phyloP scores from a whole-genome alignment of 1,140 invertebrate species.

The Linepithema humile region DNA sequence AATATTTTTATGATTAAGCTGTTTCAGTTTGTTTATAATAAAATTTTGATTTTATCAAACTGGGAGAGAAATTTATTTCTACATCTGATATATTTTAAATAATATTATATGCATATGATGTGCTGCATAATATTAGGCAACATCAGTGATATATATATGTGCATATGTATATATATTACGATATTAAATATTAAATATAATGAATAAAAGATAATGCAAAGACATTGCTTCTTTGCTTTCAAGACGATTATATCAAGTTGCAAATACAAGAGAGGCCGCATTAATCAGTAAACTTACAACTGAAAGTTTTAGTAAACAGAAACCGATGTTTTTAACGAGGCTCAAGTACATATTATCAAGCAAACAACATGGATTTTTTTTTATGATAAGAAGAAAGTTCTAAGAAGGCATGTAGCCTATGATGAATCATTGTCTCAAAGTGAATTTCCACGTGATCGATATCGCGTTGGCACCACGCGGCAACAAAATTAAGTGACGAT shows the following conservation, averaged over 20 bases:
- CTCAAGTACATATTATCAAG: neutral
- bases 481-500: too few relatives aligned
- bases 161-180: too few relatives aligned
- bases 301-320: neutral
- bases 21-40: too few relatives aligned
- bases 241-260: neutral
- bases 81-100: too few relatives aligned
- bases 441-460: neutral
- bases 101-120: too few relatives aligned
- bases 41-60: too few relatives aligned
- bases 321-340: neutral
- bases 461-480: too few relatives aligned
- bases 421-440: slow-evolving; percentile 1
- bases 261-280: neutral
- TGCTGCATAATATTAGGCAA: too few relatives aligned
- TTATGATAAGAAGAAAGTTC: neutral
- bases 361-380: neutral
- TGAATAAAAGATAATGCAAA: too few relatives aligned
- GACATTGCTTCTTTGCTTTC: neutral
- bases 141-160: neutral
- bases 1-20: too few relatives aligned
- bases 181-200: too few relatives aligned
- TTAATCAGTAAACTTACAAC: slow-evolving; percentile 34
- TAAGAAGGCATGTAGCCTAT: neutral
- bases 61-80: too few relatives aligned